phyloP scores from a whole-genome alignment of 2,888 invertebrate species.

The Agrochola litura region DNA sequence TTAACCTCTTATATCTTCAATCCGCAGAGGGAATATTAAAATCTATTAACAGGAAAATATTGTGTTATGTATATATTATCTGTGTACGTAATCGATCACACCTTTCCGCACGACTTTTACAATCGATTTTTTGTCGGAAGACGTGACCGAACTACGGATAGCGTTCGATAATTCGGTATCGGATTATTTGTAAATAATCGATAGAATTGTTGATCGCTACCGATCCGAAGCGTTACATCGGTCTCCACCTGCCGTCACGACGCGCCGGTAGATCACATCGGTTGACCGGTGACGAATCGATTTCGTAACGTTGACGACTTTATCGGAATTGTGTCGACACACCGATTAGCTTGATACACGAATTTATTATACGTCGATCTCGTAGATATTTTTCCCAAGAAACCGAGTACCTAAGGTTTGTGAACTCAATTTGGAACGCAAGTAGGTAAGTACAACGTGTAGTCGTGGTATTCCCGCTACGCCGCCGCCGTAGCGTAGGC shows the following conservation, averaged over 20 bases:
- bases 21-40: conserved; percentile 48
- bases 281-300: conserved; percentile 83
- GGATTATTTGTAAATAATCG: conserved; percentile 86
- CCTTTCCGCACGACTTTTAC: conserved; percentile 85
- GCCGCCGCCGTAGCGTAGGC: conserved; percentile 17
- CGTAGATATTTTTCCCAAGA: conserved; percentile 62
- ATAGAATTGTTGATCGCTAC: conserved; percentile 80
- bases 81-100: conserved; percentile 73
- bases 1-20: conserved; percentile 63
- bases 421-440: conserved; percentile 49
- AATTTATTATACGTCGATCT: conserved; percentile 66
- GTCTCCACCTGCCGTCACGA: conserved; percentile 81
- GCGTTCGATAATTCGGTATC: conserved; percentile 73
- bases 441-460: conserved; percentile 1
- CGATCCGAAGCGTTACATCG: conserved; percentile 78
- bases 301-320: conserved; percentile 84
- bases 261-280: conserved; percentile 84
- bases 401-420: conserved; percentile 43
- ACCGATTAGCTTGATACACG: conserved; percentile 75
- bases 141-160: conserved; percentile 82
- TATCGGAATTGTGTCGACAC: conserved; percentile 83
- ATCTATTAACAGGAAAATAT: conserved; percentile 52
- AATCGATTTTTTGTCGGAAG: conserved; percentile 82
- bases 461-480: conserved; percentile 25
- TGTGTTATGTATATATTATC: conserved; percentile 38